Base-by-base conservation (phyloP, 2,797 vertebrate species). In the Otolemur crassicaudatus region DNA sequence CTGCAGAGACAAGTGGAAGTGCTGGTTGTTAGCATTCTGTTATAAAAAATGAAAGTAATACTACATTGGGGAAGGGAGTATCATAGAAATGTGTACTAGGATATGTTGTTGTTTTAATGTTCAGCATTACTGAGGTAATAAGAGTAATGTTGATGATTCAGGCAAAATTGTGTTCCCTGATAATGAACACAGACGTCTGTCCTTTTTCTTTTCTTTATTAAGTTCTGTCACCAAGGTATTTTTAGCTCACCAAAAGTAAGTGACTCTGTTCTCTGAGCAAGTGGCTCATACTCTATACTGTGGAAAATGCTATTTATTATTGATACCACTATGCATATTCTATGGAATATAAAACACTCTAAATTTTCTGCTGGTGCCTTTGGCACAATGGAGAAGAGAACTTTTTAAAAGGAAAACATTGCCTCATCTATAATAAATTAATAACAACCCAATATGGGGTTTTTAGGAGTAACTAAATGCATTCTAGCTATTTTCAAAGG, bases 251-350 rank as follows among this genome's bases (percentile, higher is more conserved):
- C 88, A 76, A 46, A 40, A 97, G 58, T 82, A 73, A 97, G 70
- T 69, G 80, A 97, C 72, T 95, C 29, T 94, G 73, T 79, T 98
- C 93, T 75, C 49, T 93, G 84, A 93, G 14, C 13, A 0, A 96
- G 88, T 96, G 90, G 95, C 89, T 98, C 97, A 95, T 46, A 93
- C 82, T 77, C 94, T 80, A 92, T 88, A 76, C 90, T 98, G 87
- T 81, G 95, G 94, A 97, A 97, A 97, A 97, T 34, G 97, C 92
- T 94, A 98, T 98, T 97, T 98, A 98, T 98, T 98, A 98, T 98
- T 98, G 97, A 98, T 98, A 95, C 8, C 49, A 31, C 95, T 95
- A 96, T 98, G 93, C 97, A 98, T 98, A 98, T 98, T 98, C 98
- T 97, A 97, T 97, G 92, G 96, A 97, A 97, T 86, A 87, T 95